Percentiles rank a stretch among this genome's conserved stretches.
These are phyloP conservation scores for Campoplex capitator DNA, from an alignment of 2,888 invertebrate genomes.

Conservation along the genomic window DNA sequence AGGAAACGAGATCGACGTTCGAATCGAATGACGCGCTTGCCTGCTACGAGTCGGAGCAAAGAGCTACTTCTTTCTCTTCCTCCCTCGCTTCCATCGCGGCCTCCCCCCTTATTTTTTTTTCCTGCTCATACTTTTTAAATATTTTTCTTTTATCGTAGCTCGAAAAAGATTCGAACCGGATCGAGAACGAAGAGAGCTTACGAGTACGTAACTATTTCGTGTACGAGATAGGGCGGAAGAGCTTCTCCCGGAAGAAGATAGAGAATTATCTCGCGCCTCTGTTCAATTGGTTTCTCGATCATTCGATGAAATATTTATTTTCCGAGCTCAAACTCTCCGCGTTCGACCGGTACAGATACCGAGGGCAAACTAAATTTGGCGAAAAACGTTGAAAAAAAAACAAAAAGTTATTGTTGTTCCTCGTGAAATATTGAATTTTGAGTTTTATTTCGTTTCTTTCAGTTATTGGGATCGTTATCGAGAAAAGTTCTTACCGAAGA, in stretches of 20 bases:
- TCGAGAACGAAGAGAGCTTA: not conserved
- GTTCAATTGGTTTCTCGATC: not conserved
- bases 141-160: not conserved
- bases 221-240: not conserved
- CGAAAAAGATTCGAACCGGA: not conserved
- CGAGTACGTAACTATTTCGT: not conserved
- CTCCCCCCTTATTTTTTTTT: not conserved
- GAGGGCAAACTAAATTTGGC: no score
- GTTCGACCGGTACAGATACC: no score
- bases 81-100: not conserved
- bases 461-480: not conserved
- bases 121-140: not conserved
- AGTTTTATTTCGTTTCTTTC: not conserved
- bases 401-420: not conserved
- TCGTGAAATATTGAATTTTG: not conserved
- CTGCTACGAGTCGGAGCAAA: not conserved
- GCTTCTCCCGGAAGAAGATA: not conserved
- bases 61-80: not conserved
- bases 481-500: no score
- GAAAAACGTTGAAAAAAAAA: no score
- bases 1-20: slow-evolving; percentile 15
- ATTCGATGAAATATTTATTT: slow-evolving; percentile 4
- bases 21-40: slow-evolving; percentile 8
- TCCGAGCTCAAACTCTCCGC: not conserved
- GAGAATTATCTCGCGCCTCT: not conserved